These are phyloP conservation scores for Carcharodon carcharias DNA, from an alignment of 2,797 vertebrate genomes.

Conservation along the genomic window DNA sequence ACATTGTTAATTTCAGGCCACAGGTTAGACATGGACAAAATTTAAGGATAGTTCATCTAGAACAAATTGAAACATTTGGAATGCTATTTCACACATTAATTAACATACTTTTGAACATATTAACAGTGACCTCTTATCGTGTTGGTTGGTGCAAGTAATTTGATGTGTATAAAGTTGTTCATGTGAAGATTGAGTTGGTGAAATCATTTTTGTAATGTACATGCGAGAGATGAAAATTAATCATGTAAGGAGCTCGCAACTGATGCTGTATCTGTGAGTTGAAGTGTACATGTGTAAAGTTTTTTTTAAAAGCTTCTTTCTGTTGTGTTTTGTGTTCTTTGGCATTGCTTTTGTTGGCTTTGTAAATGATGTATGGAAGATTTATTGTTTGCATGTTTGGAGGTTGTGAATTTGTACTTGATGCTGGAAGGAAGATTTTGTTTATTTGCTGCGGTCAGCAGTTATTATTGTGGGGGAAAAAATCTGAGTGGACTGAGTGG, in stretches of 20 bases:
- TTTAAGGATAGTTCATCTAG: background rate
- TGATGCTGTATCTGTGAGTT: background rate
- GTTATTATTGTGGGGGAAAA: background rate
- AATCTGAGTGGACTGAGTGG: background rate
- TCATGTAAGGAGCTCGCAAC: background rate
- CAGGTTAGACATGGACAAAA: background rate
- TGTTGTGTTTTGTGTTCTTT: background rate
- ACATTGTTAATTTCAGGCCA: too few relatives aligned
- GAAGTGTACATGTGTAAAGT: background rate
- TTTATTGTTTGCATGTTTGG: background rate
- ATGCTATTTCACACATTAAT: background rate
- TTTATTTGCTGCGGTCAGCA: background rate
- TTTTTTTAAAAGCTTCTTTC: background rate
- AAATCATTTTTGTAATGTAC: background rate
- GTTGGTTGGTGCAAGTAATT: background rate
- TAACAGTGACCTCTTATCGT: background rate
- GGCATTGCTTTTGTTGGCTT: background rate
- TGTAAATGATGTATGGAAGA: background rate
- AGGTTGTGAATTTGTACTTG: background rate
- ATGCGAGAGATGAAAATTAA: background rate
- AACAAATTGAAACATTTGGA: background rate
- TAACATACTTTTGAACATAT: background rate
- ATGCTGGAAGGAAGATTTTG: background rate
- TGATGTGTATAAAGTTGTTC: background rate
- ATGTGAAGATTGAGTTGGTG: background rate